Evolutionary conservation across 2,888 invertebrate genomes (phyloP), one percentile per base, ranked within the genome.

Genomic region (Dasysyrphus tricinctus): DNA sequence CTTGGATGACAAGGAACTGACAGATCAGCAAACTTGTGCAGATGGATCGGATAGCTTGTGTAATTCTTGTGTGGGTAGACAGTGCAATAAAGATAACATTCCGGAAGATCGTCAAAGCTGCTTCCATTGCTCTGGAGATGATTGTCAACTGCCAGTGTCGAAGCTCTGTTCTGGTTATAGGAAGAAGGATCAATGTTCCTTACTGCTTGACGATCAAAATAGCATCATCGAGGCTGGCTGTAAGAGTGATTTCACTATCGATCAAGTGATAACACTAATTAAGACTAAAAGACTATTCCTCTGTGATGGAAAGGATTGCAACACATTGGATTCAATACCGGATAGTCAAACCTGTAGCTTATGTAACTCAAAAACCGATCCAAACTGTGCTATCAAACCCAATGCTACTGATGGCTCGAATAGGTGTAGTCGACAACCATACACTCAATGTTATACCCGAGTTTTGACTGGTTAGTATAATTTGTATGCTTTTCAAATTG

Each of bases 281-380:
- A 89, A 88, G 4, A 44, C 89, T 5, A 90, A 92, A 82, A 88
- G 88, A 0, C 67, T 92, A 19, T 74, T 89, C 5, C 88, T 88
- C 2, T 92, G 92, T 42, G 80, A 89, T 0, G 89, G 75, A 0
- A 88, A 90, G 24, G 72, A 91, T 49, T 92, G 92, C 80, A 92
- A 92, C 29, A 84, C 88, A 0, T 3, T 89, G 0, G 89, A 89
- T 0, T 75, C 88, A 1, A 29, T 91, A 14, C 89, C 90, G 0
- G 49, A 56, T 6, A 14, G 85, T 0, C 88, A 91, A 51, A 82
- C 29, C 0, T 92, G 92, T 59, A 69, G 75, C 0, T 73, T 92
- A 2, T 92, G 92, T 77, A 91, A 89, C 24, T 92, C 92, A 0
- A 90, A 89, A 65, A 91, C 91, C 0, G 91, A 91, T 61, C 54